Conservation (phyloP, 1,140 invertebrate species). For the Diabrotica undecimpunctata region DNA sequence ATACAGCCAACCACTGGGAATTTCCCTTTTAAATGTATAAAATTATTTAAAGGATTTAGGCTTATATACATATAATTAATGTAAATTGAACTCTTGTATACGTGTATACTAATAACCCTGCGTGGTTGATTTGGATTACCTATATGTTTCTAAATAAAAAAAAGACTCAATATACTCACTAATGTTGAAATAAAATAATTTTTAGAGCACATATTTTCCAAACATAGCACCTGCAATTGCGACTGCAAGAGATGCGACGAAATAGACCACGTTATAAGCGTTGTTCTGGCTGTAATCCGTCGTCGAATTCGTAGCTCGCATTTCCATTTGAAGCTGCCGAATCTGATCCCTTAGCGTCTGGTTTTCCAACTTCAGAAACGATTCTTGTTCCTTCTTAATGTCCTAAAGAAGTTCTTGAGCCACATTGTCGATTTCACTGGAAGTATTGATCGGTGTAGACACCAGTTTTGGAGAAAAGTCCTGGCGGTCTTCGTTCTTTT, state of each 20-base stretch:
- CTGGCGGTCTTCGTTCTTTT: constrained; percentile 35
- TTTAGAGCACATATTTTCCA: constrained; percentile 43
- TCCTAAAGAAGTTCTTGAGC: constrained; percentile 66
- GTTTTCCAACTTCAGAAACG: constrained; percentile 1
- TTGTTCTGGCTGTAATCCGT: not conserved
- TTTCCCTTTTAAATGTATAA: too few species aligned
- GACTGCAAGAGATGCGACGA: constrained; percentile 29
- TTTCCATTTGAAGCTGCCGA: constrained; percentile 65
- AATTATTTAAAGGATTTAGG: too few species aligned
- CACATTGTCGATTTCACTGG: constrained; percentile 50
- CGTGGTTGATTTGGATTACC: too few species aligned
- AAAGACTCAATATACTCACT: too few species aligned
- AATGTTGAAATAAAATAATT: constrained; percentile 6
- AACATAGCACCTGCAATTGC: constrained; percentile 38
- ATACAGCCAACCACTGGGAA: too few species aligned
- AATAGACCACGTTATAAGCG: constrained; percentile 28
- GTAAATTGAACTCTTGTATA: too few species aligned
- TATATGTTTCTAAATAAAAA: too few species aligned
- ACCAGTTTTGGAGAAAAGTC: constrained; percentile 32
- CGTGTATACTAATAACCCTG: too few species aligned
- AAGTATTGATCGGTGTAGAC: constrained; percentile 16
- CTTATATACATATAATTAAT: too few species aligned
- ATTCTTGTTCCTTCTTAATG: constrained; percentile 68
- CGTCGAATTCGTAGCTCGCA: constrained; percentile 22
- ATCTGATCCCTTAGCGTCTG: constrained; percentile 71